These are phyloP conservation scores for Acipenser transmontanus DNA, from an alignment of 2,797 vertebrate species.

Conservation along the genomic window DNA sequence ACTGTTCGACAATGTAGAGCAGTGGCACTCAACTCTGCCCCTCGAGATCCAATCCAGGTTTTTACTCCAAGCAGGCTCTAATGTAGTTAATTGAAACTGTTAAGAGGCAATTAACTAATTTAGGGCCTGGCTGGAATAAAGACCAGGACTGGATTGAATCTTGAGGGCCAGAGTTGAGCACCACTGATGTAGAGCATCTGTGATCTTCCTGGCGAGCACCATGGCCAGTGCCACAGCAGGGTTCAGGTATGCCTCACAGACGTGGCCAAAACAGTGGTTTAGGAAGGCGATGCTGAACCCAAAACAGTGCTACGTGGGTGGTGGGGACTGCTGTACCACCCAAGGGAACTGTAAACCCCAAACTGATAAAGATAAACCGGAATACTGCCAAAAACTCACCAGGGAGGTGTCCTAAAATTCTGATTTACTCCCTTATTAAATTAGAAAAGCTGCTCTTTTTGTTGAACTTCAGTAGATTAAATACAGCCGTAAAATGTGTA, in stretches of 20 bases:
- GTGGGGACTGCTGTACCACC: not conserved
- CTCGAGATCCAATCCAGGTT: no score
- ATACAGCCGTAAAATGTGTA: no score
- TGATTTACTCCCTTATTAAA: no score
- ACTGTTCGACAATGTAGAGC: conserved; percentile 23
- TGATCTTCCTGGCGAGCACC: conserved; percentile 26
- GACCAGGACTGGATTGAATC: no score
- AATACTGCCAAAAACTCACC: conserved; percentile 27
- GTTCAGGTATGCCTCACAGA: conserved; percentile 28
- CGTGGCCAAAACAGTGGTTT: conserved; percentile 28
- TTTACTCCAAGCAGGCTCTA: no score
- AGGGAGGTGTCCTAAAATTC: not conserved
- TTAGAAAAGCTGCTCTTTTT: no score
- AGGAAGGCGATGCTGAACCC: conserved; percentile 26
- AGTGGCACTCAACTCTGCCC: no score
- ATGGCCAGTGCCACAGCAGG: conserved; percentile 24
- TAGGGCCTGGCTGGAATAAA: no score
- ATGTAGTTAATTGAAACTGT: no score
- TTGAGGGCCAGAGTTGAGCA: no score
- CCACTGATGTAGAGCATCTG: not conserved
- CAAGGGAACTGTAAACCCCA: conserved; percentile 20
- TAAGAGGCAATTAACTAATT: no score
- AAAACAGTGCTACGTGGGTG: conserved; percentile 26
- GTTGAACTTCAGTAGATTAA: no score
- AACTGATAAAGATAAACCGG: conserved; percentile 22